Conservation (phyloP, 2,113 vertebrate species). For the Raja brachyura region DNA sequence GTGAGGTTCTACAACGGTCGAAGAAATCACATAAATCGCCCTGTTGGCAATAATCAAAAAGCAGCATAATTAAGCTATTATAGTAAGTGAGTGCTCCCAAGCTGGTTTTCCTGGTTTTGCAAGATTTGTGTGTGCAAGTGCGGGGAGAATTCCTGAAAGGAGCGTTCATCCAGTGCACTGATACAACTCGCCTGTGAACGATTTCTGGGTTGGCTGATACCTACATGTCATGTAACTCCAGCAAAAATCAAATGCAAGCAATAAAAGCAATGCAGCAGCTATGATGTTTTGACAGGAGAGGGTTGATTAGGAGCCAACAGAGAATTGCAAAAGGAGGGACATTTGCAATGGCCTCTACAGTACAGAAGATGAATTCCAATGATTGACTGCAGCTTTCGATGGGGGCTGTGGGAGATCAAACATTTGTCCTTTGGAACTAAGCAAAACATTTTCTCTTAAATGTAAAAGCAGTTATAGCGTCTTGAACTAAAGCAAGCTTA, state of each 20-base stretch:
- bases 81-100: slow-evolving; percentile 34
- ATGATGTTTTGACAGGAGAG: slow-evolving; percentile 12
- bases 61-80: slow-evolving; percentile 35
- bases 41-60: slow-evolving; percentile 9
- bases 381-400: slow-evolving; percentile 42
- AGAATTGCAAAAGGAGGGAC: not conserved
- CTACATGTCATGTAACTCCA: slow-evolving; percentile 8
- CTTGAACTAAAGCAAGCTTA: not conserved
- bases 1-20: not conserved
- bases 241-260: slow-evolving; percentile 22
- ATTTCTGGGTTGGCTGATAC: slow-evolving; percentile 1
- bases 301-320: not conserved
- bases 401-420: slow-evolving; percentile 45
- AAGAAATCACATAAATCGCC: not conserved
- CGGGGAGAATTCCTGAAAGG: slow-evolving; percentile 20
- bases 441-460: slow-evolving; percentile 30
- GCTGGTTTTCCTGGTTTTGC: slow-evolving; percentile 37
- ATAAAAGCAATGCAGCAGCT: slow-evolving; percentile 1
- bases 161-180: slow-evolving; percentile 6
- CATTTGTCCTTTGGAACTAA: slow-evolving; percentile 43
- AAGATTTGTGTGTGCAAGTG: slow-evolving; percentile 24
- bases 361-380: slow-evolving; percentile 1
- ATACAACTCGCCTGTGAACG: not conserved
- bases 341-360: not conserved
- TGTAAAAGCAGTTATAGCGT: slow-evolving; percentile 25